Evolutionary conservation across 2,888 invertebrate species (phyloP), one percentile per base, ranked within the genome.

Genomic region (Brenthis daphne): DNA sequence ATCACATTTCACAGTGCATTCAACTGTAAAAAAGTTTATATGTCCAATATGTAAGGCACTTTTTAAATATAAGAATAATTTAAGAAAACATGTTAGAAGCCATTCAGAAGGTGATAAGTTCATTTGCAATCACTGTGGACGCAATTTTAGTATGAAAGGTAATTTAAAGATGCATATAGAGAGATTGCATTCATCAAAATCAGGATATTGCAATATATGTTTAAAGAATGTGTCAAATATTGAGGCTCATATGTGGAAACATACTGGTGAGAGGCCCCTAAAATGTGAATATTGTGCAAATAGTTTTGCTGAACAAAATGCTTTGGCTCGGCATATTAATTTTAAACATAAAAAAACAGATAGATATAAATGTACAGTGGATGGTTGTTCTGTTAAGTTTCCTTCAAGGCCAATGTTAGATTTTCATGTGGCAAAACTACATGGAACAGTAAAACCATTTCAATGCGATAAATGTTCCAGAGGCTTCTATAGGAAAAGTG

Each of bases 191-290:
- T 94, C 94, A 0, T 92, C 93, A 63, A 87, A 93, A 70, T 94
- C 94, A 0, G 94, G 94, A 14, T 81, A 86, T 55, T 94, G 94
- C 76, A 82, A 78, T 3, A 75, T 89, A 43, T 94, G 94, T 74
- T 81, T 82, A 13, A 94, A 94, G 76, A 85, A 89, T 68, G 92
- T 93, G 16, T 86, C 94, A 0, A 92, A 94, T 75, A 81, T 94
- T 47, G 93, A 93, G 75, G 87, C 87, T 0, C 94, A 94, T 73
- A 93, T 90, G 88, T 89, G 92, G 80, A 89, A 88, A 57, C 94
- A 94, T 71, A 93, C 93, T 0, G 94, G 94, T 0, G 89, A 94
- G 61, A 85, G 86, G 6, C 88, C 89, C 0, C 74, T 88, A 13
- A 88, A 89, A 71, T 92, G 92, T 78, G 83, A 89, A 29, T 77